Evolutionary conservation across 2,113 vertebrate genomes (phyloP), one percentile per base, ranked within the genome.

Genomic region (Thryonomys swinderianus): DNA sequence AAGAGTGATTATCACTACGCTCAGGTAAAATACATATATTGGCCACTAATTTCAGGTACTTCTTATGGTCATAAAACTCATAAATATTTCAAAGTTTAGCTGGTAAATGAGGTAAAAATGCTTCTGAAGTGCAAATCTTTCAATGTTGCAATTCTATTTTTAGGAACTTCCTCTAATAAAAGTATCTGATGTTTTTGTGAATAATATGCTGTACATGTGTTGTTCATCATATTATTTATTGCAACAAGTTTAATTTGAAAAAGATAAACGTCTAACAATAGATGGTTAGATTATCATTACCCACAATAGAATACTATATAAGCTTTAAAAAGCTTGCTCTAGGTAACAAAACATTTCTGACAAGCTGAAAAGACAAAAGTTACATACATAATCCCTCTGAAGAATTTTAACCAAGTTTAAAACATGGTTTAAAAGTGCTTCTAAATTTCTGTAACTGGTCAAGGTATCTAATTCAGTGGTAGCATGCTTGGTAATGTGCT

Each of bases 141-240:
- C 45, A 32, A 20, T 53, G 4, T 78, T 78, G 30, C 74, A 69
- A 53, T 91, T 86, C 30, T 89, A 74, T 21, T 82, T 88, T 94
- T 74, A 89, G 57, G 37, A 94, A 94, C 91, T 74, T 5, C 88
- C 7, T 51, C 21, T 71, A 90, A 78, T 81, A 42, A 37, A 92
- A 95, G 84, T 64, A 55, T 64, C 5, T 76, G 34, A 93, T 59
- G 23, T 69, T 5, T 16, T 42, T 69, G n/a, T 30, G 87, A 93
- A 76, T 88, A 64, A 62, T 62, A 82, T 42, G 57, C 12, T 57
- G 9, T 42, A 67, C 64, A 6, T 51, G 4, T 61, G 9, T 20
- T 61, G 9, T 20, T 67, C 2, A 74, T 25, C 1, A 51, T 40
- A 45, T 53, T 93, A 85, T 10, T 45, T 59, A 79, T 20, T 42